Evolutionary conservation across 1,140 invertebrate species (phyloP), one percentile per base, ranked within the genome.

Genomic region (Drosophila suzukii): DNA sequence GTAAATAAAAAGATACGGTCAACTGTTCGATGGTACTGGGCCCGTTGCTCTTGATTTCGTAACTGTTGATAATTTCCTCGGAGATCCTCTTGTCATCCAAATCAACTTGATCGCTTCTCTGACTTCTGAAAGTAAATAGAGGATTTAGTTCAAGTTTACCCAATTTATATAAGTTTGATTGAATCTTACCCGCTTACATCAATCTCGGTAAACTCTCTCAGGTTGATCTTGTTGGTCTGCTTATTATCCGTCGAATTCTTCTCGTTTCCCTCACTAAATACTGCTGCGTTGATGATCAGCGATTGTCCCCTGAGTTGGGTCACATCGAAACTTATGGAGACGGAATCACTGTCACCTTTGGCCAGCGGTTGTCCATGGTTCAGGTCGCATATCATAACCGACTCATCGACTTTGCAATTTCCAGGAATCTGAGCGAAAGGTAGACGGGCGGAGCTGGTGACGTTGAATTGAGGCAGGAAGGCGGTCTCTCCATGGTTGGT

Each of bases 191-290:
- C 93, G 5, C 80, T 80, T 30, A 93, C 88, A 51, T 91, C 85
- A 43, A 93, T 81, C 43, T 93, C 86, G 6, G 91, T 91, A 44
- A 91, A 92, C 32, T 92, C 75, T 15, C 68, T 76, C 24, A 93
- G 88, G 3, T 88, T 62, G 24, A 94, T 91, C 6, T 81, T 56
- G 27, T 91, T 90, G 6, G 15, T 73, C 6, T 77, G 36, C 36
- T 55, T 74, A 63, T 92, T 93, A 53, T 93, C 78, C 5, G 11
- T 34, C 8, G 66, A 59, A 71, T 91, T 92, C 2, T 63, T 55
- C 49, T 93, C 91, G 15, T 81, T 54, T 17, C 93, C 93, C 17
- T 92, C 91, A 51, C 92, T 93, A 20, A 84, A 92, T 13, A 93
- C 79, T 44, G 88, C 81, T 1, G 89, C 89, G 12, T 50, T 57